Percentiles rank a stretch among this genome's conserved stretches.
These are phyloP conservation scores for Salminus brasiliensis DNA, from an alignment of 2,113 vertebrate genomes.

Conservation along the genomic window DNA sequence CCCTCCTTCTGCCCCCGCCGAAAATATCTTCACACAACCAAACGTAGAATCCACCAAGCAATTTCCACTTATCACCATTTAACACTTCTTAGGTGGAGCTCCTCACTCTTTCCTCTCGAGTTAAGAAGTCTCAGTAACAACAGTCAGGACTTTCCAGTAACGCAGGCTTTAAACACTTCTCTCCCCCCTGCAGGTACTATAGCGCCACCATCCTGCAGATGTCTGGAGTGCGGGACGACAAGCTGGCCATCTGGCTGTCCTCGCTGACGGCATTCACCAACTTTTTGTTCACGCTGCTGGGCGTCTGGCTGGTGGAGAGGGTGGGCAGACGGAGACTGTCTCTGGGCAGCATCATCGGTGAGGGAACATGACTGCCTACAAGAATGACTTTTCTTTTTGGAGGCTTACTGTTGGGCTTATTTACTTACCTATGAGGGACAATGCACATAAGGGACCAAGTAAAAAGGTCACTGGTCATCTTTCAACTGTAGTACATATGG, in stretches of 20 bases:
- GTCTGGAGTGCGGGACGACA: slow-evolving; percentile 92
- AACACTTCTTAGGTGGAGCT: neutral
- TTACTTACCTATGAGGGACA: neutral
- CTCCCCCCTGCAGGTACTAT: slow-evolving; percentile 85
- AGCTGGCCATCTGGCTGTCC: slow-evolving; percentile 93
- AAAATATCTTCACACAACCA: neutral
- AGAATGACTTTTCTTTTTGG: neutral
- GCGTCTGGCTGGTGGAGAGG: slow-evolving; percentile 96
- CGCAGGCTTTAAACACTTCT: neutral
- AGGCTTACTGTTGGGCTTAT: neutral
- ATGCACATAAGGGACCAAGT: too few relatives aligned
- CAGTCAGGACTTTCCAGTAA: neutral
- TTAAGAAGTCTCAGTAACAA: neutral
- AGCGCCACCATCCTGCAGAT: slow-evolving; percentile 99
- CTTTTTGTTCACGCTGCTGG: slow-evolving; percentile 92
- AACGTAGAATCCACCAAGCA: neutral
- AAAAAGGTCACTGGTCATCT: too few relatives aligned
- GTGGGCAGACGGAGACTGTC: slow-evolving; percentile 92
- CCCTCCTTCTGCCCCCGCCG: neutral
- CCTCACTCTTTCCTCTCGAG: neutral
- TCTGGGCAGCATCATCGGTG: slow-evolving; percentile 89
- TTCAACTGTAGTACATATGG: too few relatives aligned
- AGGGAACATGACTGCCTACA: slow-evolving; percentile 33
- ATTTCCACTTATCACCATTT: neutral
- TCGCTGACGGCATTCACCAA: slow-evolving; percentile 92